Evolutionary conservation across 2,797 vertebrate genomes (phyloP).

Genomic region (Falco columbarius): DNA sequence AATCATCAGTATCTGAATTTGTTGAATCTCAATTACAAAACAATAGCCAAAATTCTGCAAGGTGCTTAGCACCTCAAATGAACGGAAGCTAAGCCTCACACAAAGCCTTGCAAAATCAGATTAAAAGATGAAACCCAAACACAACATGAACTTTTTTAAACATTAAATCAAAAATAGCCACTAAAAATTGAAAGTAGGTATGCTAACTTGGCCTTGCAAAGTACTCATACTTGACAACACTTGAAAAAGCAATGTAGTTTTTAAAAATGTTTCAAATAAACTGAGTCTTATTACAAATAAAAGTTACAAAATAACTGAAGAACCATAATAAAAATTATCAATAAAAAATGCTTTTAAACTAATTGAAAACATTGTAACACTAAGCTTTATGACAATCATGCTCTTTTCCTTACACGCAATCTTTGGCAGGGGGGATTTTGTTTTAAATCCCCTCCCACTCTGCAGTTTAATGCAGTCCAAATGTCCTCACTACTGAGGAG

Average conservation of each 20-base stretch:
- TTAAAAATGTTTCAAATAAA: conserved; percentile 1
- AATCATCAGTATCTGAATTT: neutral
- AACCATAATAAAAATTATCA: conserved; percentile 36
- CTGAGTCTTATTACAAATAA: conserved; percentile 23
- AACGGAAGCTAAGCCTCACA: neutral
- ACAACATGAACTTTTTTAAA: neutral
- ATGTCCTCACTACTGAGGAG: neutral
- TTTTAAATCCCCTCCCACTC: conserved; percentile 21
- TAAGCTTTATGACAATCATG: conserved; percentile 26
- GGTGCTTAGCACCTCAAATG: neutral
- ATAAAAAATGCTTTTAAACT: conserved; percentile 59
- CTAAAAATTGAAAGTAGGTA: neutral
- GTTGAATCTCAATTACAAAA: neutral
- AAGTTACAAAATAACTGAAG: conserved; percentile 43
- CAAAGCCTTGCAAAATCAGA: neutral
- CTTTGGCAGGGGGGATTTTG: conserved; percentile 13
- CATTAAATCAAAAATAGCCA: neutral
- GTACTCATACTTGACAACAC: neutral
- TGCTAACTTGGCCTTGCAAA: neutral
- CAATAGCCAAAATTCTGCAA: neutral
- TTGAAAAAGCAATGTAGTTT: neutral
- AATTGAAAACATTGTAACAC: conserved; percentile 44
- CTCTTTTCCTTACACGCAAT: neutral
- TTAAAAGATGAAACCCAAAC: neutral
- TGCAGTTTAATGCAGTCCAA: conserved; percentile 33